phyloP scores from a whole-genome alignment of 2,797 vertebrate genomes.

The Trematomus bernacchii region DNA sequence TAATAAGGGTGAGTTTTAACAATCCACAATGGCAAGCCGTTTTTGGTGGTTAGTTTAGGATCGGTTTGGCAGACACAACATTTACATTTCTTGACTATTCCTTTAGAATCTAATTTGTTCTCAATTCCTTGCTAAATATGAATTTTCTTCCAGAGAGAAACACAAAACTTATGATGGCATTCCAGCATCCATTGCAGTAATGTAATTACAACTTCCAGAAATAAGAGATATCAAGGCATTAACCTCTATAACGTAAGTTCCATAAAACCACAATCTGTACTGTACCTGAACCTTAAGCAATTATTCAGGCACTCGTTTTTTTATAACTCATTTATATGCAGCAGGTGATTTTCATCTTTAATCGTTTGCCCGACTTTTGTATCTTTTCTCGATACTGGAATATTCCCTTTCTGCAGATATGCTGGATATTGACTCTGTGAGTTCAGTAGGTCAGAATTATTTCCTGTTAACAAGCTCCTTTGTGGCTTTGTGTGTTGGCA shows the following conservation, averaged over 20 bases:
- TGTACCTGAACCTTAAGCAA: neutral
- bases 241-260: conserved; percentile 17
- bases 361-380: neutral
- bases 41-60: no score
- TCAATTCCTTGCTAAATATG: no score
- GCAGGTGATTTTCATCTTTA: neutral
- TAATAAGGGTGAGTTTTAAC: no score
- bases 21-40: no score
- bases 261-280: conserved; percentile 4
- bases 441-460: conserved; percentile 31
- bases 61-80: no score
- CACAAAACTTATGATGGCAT: neutral
- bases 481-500: neutral
- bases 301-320: conserved; percentile 6
- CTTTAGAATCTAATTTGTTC: no score
- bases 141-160: conserved; percentile 7
- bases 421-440: neutral
- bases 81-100: no score
- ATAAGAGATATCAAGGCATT: neutral
- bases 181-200: conserved; percentile 12
- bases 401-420: neutral
- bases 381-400: neutral
- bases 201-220: conserved; percentile 21
- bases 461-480: conserved; percentile 39
- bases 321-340: conserved; percentile 1